phyloP scores from a whole-genome alignment of 2,113 vertebrate genomes.

The Petroica traversi region DNA sequence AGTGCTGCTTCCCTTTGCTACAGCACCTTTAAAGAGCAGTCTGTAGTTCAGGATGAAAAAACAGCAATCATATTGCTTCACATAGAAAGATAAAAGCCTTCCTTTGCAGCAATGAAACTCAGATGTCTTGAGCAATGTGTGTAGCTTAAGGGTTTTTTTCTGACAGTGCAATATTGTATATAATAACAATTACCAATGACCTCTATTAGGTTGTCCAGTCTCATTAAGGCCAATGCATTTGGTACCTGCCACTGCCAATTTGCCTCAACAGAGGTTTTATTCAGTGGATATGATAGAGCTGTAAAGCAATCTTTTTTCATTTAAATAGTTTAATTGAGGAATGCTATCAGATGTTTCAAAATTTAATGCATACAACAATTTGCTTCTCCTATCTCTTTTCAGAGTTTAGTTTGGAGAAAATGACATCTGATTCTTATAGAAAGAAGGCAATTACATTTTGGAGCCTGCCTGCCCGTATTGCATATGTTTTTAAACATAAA shows the following conservation, averaged over 20 bases:
- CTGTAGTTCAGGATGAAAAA: constrained; percentile 7
- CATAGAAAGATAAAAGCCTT: constrained; percentile 29
- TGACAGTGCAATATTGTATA: constrained; percentile 86
- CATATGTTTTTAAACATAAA: constrained; percentile 87
- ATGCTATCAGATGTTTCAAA: constrained; percentile 92
- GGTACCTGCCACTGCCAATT: constrained; percentile 91
- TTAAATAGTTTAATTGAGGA: constrained; percentile 98
- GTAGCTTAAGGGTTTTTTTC: constrained; percentile 57
- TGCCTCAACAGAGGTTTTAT: constrained; percentile 90
- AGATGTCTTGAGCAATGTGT: constrained; percentile 65
- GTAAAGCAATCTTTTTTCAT: constrained; percentile 95
- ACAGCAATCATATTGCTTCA: constrained; percentile 23
- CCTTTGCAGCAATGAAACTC: constrained; percentile 43
- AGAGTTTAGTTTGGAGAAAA: constrained; percentile 82
- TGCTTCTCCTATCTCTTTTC: constrained; percentile 79
- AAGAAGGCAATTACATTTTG: constrained; percentile 86
- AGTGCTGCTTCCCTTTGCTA: background rate
- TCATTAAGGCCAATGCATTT: constrained; percentile 81
- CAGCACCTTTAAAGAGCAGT: background rate
- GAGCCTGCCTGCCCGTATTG: constrained; percentile 76
- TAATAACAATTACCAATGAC: constrained; percentile 93
- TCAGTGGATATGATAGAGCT: constrained; percentile 94
- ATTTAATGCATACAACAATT: constrained; percentile 91
- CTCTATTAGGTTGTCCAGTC: constrained; percentile 87
- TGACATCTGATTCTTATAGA: constrained; percentile 86